Evolutionary conservation across 30 jellyfish, hydroid and myxozoan genomes (phyloP), one percentile per base, ranked within the genome.

Genomic region (Pelagia noctiluca): DNA sequence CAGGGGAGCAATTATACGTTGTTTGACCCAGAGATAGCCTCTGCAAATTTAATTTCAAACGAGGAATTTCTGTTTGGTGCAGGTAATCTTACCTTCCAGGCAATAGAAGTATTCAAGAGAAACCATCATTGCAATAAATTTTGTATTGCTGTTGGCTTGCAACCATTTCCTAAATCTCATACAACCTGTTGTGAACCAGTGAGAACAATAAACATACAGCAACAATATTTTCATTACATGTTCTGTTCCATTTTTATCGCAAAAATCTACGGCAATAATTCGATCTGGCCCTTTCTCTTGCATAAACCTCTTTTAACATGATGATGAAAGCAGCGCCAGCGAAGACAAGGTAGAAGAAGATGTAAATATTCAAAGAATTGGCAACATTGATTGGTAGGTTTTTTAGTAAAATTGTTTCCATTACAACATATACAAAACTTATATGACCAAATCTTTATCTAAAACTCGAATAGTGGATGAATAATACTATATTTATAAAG

Each of bases 11-110:
- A 67, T 30, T 74, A 42, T 50, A 46, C 48, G 12, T 35, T 74
- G 46, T 46, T 28, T 50, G 83, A 74, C 57, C 86, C 86, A 25
- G 86, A 74, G 57, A 74, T 74, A 29, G 76, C 86, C 25, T 23
- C 86, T 21, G 76, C 54, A 29, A 67, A 42, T 70, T 31, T 23
- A 33, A 42, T 24, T 70, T 33, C 50, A 33, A 34, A 63, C 52
- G 83, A 70, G 50, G 66, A 70, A 23, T 33, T 52, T 52, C 19
- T 33, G 38, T 70, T 70, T 42, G 37, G 32, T 70, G 42, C 66
- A 24, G 83, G 83, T 24, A 70, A 70, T 70, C 37, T 70, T 35
- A 7, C 83, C 66, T 23, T 23, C 46, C 57, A 31, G 46, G 83
- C 83, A 34, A 33, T 70, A 24, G 83, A 33, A 33, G 37, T 7